phyloP scores from a whole-genome alignment of 2,797 vertebrate genomes.

The Aplochiton taeniatus region DNA sequence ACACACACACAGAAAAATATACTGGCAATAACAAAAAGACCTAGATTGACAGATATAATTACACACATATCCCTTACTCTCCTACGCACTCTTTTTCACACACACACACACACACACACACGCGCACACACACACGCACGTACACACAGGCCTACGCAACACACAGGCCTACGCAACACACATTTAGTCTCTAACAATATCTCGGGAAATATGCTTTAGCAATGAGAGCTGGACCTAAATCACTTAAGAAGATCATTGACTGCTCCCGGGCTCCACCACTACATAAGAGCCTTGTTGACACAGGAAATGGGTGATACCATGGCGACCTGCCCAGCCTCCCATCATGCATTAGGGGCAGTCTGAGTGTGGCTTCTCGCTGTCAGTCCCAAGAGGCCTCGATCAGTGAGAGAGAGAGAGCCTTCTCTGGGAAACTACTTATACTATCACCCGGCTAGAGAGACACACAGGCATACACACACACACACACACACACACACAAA shows the following conservation, averaged over 20 bases:
- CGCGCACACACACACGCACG: background rate
- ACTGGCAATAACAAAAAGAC: too few species aligned
- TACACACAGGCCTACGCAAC: background rate
- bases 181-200: background rate
- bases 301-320: conserved; percentile 20
- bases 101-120: background rate
- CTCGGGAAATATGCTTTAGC: conserved; percentile 14
- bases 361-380: conserved; percentile 58
- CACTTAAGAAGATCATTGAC: conserved; percentile 48
- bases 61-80: too few species aligned
- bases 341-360: conserved; percentile 44
- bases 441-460: conserved; percentile 44
- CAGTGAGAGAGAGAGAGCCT: conserved; percentile 20
- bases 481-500: conserved; percentile 13
- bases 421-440: conserved; percentile 37
- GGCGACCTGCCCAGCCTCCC: conserved; percentile 43
- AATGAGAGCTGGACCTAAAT: conserved; percentile 27
- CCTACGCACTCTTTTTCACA: background rate
- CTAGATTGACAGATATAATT: too few species aligned
- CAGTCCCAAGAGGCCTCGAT: conserved; percentile 36
- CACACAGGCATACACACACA: conserved; percentile 11
- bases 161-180: background rate
- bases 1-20: too few species aligned
- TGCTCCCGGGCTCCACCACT: conserved; percentile 21
- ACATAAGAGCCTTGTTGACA: conserved; percentile 33